Evolutionary conservation across 2,888 invertebrate species (phyloP).

Genomic region (Trimorus sp.): DNA sequence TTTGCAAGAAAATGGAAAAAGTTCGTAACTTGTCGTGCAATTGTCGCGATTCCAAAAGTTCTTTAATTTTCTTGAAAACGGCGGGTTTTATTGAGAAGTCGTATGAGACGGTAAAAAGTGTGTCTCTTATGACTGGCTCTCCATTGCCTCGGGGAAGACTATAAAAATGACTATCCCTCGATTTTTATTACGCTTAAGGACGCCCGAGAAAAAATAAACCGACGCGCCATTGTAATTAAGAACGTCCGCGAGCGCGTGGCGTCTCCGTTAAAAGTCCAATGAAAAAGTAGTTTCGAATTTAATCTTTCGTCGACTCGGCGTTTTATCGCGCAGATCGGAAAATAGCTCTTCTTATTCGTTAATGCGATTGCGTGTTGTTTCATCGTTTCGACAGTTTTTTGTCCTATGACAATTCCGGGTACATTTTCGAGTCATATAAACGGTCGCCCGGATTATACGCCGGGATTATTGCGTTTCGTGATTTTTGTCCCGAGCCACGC

Average conservation of each 20-base stretch:
- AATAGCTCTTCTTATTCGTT: background rate
- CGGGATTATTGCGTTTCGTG: background rate
- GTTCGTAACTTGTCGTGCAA: conserved; percentile 60
- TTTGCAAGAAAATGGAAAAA: conserved; percentile 64
- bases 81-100: conserved; percentile 60
- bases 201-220: conserved; percentile 16
- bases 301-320: conserved; percentile 7
- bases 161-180: conserved; percentile 46
- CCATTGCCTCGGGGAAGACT: conserved; percentile 36
- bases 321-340: background rate
- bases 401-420: no score
- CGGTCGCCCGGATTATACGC: no score
- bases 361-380: conserved; percentile 2
- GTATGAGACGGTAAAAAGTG: conserved; percentile 55
- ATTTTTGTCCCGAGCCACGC: background rate
- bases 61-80: conserved; percentile 66
- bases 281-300: conserved; percentile 34
- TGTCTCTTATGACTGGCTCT: conserved; percentile 58
- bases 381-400: no score
- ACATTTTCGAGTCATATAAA: no score
- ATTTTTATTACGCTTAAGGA: conserved; percentile 49
- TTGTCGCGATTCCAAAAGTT: conserved; percentile 62
- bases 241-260: conserved; percentile 10
- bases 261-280: conserved; percentile 29
- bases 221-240: conserved; percentile 43